These are phyloP conservation scores for Aldabrachelys gigantea DNA, from an alignment of 2,113 vertebrate genomes.

Conservation along the genomic window DNA sequence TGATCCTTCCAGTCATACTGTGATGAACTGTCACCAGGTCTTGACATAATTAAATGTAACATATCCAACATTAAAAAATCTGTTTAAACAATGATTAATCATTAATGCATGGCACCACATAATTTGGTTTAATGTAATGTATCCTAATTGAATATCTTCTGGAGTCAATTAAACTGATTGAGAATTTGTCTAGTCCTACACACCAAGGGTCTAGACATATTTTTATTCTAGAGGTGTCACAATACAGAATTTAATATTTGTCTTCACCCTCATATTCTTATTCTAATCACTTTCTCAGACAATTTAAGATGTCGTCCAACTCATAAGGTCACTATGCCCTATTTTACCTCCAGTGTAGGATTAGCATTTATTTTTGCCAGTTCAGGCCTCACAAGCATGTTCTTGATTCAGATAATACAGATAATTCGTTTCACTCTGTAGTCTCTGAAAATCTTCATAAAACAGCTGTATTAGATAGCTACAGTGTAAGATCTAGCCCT, in stretches of 20 bases:
- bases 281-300: not conserved
- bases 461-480: not conserved
- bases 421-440: not conserved
- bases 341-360: not conserved
- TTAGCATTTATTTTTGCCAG: not conserved
- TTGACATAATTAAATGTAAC: not conserved
- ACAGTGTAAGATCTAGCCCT: not conserved
- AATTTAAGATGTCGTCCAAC: fast-evolving
- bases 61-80: not conserved
- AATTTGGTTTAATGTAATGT: not conserved
- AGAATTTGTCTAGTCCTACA: not conserved
- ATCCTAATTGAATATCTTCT: not conserved
- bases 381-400: not conserved
- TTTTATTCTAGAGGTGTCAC: not conserved
- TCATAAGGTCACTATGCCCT: not conserved
- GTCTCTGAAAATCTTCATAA: not conserved
- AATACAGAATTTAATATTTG: not conserved
- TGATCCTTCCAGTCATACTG: not conserved
- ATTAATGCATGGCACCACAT: not conserved
- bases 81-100: not conserved
- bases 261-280: not conserved
- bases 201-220: not conserved
- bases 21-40: not conserved
- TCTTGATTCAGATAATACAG: not conserved
- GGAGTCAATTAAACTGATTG: not conserved